phyloP scores from a whole-genome alignment of 2,888 invertebrate species.

The Coecobrya sp. region DNA sequence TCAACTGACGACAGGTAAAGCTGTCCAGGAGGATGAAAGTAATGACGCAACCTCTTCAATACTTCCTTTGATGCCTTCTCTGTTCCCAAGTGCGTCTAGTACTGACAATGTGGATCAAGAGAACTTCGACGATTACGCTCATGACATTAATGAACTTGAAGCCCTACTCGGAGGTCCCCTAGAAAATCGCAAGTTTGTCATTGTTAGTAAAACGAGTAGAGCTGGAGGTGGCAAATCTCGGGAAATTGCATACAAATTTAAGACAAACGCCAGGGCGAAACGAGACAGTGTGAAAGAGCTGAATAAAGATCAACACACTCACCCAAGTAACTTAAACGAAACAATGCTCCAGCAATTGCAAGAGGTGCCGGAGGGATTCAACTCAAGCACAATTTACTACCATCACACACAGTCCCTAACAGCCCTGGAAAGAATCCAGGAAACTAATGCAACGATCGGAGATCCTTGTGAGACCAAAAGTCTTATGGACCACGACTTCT shows the following conservation, averaged over 20 bases:
- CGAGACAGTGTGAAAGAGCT: neutral
- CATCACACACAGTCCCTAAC: neutral
- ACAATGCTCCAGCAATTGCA: neutral
- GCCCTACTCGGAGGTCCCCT: conserved; percentile 9
- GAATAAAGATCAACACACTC: neutral
- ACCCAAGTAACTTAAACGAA: neutral
- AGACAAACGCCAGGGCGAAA: neutral
- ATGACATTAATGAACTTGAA: conserved; percentile 40
- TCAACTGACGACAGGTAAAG: too few relatives aligned
- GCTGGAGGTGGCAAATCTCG: neutral
- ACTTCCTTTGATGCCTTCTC: neutral
- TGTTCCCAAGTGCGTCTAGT: neutral
- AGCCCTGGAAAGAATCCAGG: neutral
- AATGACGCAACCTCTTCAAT: neutral
- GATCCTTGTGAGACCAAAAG: conserved; percentile 29
- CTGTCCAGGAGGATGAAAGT: too few relatives aligned
- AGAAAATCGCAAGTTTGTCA: conserved; percentile 16
- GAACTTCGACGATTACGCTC: neutral
- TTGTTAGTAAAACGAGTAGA: neutral
- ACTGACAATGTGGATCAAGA: too few relatives aligned
- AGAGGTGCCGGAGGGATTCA: conserved; percentile 25
- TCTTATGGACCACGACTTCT: conserved; percentile 44
- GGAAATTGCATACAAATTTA: neutral
- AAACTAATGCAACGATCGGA: conserved; percentile 7
- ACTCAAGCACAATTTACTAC: conserved; percentile 41